Evolutionary conservation across 2,888 invertebrate species (phyloP).

Genomic region (Drosophila putrida): DNA sequence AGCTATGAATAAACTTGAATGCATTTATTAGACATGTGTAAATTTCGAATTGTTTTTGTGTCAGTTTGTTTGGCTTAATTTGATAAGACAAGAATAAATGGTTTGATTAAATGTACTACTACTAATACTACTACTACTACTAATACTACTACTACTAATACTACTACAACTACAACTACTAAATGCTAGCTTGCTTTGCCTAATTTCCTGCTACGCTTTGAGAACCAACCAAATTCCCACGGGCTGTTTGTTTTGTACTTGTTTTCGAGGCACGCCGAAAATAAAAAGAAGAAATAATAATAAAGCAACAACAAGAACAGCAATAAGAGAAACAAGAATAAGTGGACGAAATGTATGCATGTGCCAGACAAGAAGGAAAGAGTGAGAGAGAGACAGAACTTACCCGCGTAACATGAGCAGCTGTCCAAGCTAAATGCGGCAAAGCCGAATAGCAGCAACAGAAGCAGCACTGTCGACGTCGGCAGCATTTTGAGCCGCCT

Average conservation of each 20-base stretch:
- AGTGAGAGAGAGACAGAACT: slow-evolving; percentile 49
- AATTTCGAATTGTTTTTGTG: slow-evolving; percentile 32
- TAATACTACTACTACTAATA: slow-evolving; percentile 2
- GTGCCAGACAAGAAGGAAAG: background rate
- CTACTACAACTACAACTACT: slow-evolving; percentile 16
- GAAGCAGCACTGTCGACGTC: slow-evolving; percentile 25
- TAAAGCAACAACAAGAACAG: slow-evolving; percentile 8
- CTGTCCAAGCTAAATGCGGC: slow-evolving; percentile 63
- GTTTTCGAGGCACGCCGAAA: slow-evolving; percentile 48
- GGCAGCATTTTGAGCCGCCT: slow-evolving; percentile 53
- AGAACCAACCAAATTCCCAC: slow-evolving; percentile 64
- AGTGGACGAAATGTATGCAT: slow-evolving; percentile 27
- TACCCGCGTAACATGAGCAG: slow-evolving; percentile 78
- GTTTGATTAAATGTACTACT: too few species aligned
- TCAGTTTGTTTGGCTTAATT: slow-evolving; percentile 46
- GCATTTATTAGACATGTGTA: slow-evolving; percentile 32
- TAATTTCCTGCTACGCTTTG: slow-evolving; percentile 49
- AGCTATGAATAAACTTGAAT: slow-evolving; percentile 1
- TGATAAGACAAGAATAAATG: slow-evolving; percentile 13
- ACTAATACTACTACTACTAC: background rate
- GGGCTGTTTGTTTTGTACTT: slow-evolving; percentile 74
- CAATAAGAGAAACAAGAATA: slow-evolving; percentile 29
- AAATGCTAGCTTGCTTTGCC: slow-evolving; percentile 36
- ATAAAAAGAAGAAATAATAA: slow-evolving; percentile 29
- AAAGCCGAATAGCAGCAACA: slow-evolving; percentile 60